phyloP scores from a whole-genome alignment of 2,888 invertebrate genomes.

The Sabatieria punctata region DNA sequence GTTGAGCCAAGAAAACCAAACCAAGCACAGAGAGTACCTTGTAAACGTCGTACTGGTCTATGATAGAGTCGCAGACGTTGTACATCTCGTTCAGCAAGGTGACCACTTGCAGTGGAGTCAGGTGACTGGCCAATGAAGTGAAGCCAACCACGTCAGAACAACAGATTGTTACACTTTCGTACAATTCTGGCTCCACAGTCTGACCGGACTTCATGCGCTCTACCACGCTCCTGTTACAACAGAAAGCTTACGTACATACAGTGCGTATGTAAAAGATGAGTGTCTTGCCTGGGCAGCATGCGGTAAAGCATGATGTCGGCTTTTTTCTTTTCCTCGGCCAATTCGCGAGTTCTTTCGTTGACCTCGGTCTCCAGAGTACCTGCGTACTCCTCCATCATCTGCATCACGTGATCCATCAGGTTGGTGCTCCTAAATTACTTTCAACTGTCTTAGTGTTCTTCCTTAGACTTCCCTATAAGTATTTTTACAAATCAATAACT shows the following conservation, averaged over 20 bases:
- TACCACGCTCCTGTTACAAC: conserved; percentile 58
- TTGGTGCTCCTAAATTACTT: too few relatives aligned
- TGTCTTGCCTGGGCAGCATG: conserved; percentile 5
- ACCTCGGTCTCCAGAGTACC: conserved; percentile 6
- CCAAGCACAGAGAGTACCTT: conserved; percentile 10
- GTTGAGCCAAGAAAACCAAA: too few relatives aligned
- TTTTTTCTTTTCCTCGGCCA: conserved; percentile 3
- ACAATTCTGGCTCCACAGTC: conserved; percentile 73
- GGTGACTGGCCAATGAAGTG: conserved; percentile 76
- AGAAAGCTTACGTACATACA: too few relatives aligned
- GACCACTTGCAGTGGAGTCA: conserved; percentile 60
- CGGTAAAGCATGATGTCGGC: conserved; percentile 4
- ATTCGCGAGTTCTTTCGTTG: neutral
- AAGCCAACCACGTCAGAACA: conserved; percentile 89
- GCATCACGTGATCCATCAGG: conserved; percentile 11
- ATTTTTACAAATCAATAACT: too few relatives aligned
- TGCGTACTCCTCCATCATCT: conserved; percentile 9
- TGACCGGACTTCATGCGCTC: conserved; percentile 75
- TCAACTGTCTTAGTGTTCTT: too few relatives aligned
- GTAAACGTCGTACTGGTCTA: conserved; percentile 18
- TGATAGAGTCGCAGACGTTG: conserved; percentile 15
- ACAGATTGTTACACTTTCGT: conserved; percentile 79
- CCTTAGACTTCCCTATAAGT: too few relatives aligned
- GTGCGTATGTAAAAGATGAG: too few relatives aligned
- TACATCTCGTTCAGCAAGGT: conserved; percentile 18